Evolutionary conservation across 2,797 vertebrate species (phyloP), one percentile per base, ranked within the genome.

Genomic region (Schizopygopsis malacanthus): DNA sequence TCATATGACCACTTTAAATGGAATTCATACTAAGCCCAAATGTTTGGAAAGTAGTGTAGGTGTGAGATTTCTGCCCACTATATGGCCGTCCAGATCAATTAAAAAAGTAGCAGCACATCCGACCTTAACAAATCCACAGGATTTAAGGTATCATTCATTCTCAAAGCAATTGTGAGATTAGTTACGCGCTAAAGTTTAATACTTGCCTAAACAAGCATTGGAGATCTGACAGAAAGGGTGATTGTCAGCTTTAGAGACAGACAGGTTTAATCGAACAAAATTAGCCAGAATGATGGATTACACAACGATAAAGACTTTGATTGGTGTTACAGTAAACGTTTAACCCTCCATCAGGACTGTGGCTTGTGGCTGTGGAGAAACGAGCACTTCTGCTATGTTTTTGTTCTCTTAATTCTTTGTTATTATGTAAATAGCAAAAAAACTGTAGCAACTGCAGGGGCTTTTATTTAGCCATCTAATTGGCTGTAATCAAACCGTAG

Each of bases 291-390:
- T 78, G 47, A 78, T 77, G 47, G 22, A 83, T 63, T 83, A 22
- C 8, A 37, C 56, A 33, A 39, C 11, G 43, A 76, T 52, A 45
- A 47, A 56, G 39, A 72, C 10, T 33, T 75, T 77, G 25, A 73
- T 65, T 80, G 56, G 54, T 81, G 67, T 72, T 81, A 67, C 84
- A 81, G 84, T 65, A 86, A 81, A 86, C 54, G 43, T 65, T 81
- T 72, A 72, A 80, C 67, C 33, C 41, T 73, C 22, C 67, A 85
- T 81, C 78, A 81, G 33, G 43, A 75, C 45, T 81, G 54, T 73
- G 78, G 77, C 9, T 81, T 81, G 67, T 71, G 83, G 72, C 47
- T 33, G 22, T 47, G 22, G 25, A 81, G 13, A 67, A 47, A 72
- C 6, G 45, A 70, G 63, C 47, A 37, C n/a, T 73, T 83, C n/a